Evolutionary conservation across 2,888 invertebrate species (phyloP).

Genomic region (Theretra japonica): DNA sequence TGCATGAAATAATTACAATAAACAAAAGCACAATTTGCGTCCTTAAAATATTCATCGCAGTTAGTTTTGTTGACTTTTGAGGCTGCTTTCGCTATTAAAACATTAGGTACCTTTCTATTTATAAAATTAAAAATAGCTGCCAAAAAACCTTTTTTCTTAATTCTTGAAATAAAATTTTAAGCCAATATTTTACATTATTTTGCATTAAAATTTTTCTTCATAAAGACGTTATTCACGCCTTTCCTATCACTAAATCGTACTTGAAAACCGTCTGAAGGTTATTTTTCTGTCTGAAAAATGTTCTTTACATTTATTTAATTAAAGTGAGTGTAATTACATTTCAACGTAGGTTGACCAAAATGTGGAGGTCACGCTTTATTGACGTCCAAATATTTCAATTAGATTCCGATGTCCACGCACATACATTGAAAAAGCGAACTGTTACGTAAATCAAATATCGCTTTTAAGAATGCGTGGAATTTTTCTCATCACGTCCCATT

Average conservation of each 20-base stretch:
- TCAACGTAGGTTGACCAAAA: not conserved
- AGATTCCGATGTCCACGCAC: not conserved
- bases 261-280: conserved; percentile 28
- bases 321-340: not conserved
- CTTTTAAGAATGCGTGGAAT: conserved; percentile 61
- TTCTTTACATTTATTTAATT: not conserved
- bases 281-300: not conserved
- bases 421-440: not conserved
- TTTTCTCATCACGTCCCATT: conserved; percentile 55
- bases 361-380: not conserved
- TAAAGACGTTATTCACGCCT: conserved; percentile 24
- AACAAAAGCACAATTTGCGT: no score
- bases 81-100: no score
- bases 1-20: no score
- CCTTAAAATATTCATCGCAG: no score
- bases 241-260: conserved; percentile 21
- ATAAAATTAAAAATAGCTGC: no score
- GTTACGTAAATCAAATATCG: conserved; percentile 41
- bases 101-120: no score
- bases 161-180: not conserved
- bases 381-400: conserved; percentile 17
- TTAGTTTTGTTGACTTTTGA: no score
- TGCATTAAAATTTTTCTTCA: not conserved
- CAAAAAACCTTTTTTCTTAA: no score
- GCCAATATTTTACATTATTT: not conserved